Conservation (phyloP, 2,888 invertebrate species). For the Lasioglossum lativentre region DNA sequence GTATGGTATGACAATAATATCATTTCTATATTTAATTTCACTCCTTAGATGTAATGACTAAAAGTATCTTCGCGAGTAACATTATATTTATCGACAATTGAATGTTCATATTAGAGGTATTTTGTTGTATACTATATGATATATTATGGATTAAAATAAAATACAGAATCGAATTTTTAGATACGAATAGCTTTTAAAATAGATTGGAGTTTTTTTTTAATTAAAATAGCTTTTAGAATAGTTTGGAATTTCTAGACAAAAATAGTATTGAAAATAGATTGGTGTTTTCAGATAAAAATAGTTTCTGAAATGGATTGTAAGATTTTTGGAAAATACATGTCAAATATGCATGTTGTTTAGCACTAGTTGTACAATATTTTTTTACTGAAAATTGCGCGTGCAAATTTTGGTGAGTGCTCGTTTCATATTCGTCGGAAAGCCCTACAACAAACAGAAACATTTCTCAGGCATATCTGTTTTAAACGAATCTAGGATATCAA, state of each 20-base stretch:
- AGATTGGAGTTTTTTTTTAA: neutral
- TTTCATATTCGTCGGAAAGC: neutral
- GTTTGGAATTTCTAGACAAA: neutral
- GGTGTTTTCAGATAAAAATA: neutral
- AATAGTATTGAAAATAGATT: neutral
- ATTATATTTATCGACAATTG: no score
- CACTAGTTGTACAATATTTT: neutral
- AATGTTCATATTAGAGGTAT: no score
- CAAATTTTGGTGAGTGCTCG: neutral
- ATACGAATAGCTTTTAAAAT: neutral
- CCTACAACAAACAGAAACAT: conserved; percentile 12
- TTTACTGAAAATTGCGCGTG: neutral
- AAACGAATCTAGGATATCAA: conserved; percentile 64
- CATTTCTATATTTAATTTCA: neutral
- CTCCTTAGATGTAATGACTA: neutral
- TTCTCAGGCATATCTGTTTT: conserved; percentile 38
- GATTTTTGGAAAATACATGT: neutral
- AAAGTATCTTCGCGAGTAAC: no score
- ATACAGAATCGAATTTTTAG: neutral
- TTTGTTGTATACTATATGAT: no score
- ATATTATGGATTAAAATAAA: neutral
- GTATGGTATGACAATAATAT: neutral
- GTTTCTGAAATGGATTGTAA: neutral
- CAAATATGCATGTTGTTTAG: neutral
- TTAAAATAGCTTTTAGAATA: neutral